Evolutionary conservation across 2,888 invertebrate species (phyloP), one percentile per base, ranked within the genome.

Genomic region (Monoplex corrugatus): DNA sequence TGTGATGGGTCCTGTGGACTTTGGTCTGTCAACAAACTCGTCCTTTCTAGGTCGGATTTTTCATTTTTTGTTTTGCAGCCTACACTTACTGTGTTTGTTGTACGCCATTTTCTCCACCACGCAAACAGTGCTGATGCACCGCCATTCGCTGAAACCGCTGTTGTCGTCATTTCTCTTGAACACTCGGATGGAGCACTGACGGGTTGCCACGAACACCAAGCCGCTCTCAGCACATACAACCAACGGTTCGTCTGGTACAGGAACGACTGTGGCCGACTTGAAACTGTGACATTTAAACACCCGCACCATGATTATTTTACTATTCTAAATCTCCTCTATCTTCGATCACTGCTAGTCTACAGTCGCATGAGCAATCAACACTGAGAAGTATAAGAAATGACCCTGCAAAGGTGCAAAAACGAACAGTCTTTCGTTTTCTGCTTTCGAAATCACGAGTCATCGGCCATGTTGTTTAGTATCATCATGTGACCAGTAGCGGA

Each of bases 41-140:
- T n/a, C n/a, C n/a, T n/a, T n/a, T n/a, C n/a, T n/a, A n/a, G n/a
- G n/a, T n/a, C n/a, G n/a, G n/a, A n/a, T n/a, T n/a, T n/a, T n/a
- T n/a, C n/a, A n/a, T n/a, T n/a, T n/a, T n/a, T n/a, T n/a, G n/a
- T n/a, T n/a, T n/a, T n/a, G n/a, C n/a, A n/a, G n/a, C n/a, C n/a
- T n/a, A 16, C 2, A 89, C 93, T 95, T 95, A 97, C 98, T 98
- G 93, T 97, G 97, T 88, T 97, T 95, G 93, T 97, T 98, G 94
- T 97, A 97, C 0, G 97, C 96, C 86, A 98, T 96, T 94, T 97
- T 97, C 85, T 97, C 96, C 8, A 97, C 97, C 93, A 97, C 97
- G 92, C 98, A 98, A 0, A 98, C 97, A 0, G 98, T 98, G 0
- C 98, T 97, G 94, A 98, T 97, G 0, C 97, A 97, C 92, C 97